These are phyloP conservation scores for Adineta ricciae DNA, from an alignment of 2,888 invertebrate genomes.

Conservation along the genomic window DNA sequence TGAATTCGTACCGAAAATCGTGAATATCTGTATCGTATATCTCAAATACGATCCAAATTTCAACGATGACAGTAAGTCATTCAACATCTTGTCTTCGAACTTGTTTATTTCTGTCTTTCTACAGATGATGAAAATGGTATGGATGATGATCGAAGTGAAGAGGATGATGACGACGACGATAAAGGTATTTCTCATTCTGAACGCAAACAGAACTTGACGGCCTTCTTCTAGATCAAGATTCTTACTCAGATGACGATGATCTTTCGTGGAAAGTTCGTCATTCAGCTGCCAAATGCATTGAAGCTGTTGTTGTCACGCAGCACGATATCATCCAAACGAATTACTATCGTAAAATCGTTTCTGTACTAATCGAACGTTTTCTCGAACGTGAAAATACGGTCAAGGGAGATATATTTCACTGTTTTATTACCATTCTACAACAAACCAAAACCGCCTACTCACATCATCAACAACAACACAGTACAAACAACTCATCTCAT, in stretches of 20 bases:
- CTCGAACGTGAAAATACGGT: conserved; percentile 99
- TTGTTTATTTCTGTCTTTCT: conserved; percentile 43
- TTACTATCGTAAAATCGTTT: conserved; percentile 76
- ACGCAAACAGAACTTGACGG: neutral
- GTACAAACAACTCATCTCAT: conserved; percentile 16
- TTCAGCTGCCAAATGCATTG: conserved; percentile 90
- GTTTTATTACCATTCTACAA: conserved; percentile 78
- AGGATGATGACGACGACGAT: conserved; percentile 61
- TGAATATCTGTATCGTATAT: conserved; percentile 74
- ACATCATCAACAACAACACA: conserved; percentile 35
- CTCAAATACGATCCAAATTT: conserved; percentile 96
- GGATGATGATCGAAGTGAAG: conserved; percentile 44
- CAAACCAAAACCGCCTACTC: conserved; percentile 68
- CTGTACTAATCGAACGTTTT: conserved; percentile 78
- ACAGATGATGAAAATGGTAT: conserved; percentile 59
- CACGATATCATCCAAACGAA: conserved; percentile 74
- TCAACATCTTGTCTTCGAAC: conserved; percentile 14
- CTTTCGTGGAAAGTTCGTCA: conserved; percentile 94
- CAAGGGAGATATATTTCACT: conserved; percentile 90
- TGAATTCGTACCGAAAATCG: conserved; percentile 40
- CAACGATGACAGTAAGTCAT: conserved; percentile 71
- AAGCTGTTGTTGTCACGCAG: conserved; percentile 81
- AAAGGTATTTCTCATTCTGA: conserved; percentile 39
- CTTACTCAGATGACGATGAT: conserved; percentile 97
- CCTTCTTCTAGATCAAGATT: conserved; percentile 63